phyloP scores from a whole-genome alignment of 1,140 invertebrate species.

The Lasaia peninsularis region DNA sequence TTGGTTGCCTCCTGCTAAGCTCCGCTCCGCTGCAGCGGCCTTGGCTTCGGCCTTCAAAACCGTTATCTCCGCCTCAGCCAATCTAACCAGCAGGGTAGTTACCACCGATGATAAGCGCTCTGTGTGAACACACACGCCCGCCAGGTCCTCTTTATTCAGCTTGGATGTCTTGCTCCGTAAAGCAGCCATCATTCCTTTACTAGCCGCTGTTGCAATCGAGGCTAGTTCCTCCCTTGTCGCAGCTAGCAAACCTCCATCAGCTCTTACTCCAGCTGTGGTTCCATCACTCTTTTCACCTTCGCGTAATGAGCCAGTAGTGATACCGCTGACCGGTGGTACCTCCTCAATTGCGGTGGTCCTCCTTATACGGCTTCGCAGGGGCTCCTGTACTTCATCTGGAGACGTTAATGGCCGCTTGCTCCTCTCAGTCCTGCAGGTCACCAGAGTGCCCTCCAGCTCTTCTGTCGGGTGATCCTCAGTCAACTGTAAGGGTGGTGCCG shows the following conservation, averaged over 20 bases:
- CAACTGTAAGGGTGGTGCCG: background rate
- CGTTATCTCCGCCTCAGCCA: background rate
- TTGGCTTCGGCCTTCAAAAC: background rate
- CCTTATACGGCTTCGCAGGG: background rate
- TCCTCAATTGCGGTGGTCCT: background rate
- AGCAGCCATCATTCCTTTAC: background rate
- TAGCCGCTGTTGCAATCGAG: background rate
- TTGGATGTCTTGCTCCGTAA: background rate
- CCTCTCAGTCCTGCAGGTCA: too few species aligned
- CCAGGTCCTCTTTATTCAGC: background rate
- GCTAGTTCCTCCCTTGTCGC: background rate
- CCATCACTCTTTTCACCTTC: background rate
- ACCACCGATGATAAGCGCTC: background rate
- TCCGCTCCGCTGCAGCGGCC: background rate
- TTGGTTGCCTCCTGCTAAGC: too few species aligned
- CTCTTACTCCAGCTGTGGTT: too few species aligned
- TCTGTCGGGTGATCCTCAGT: too few species aligned
- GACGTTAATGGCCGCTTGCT: background rate
- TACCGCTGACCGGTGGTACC: background rate
- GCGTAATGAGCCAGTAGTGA: background rate
- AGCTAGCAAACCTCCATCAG: background rate
- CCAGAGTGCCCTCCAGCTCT: too few species aligned
- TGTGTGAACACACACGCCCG: background rate
- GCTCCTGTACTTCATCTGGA: background rate
- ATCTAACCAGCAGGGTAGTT: background rate